These are phyloP conservation scores for Cepaea nemoralis DNA, from an alignment of 1,140 invertebrate species.

Conservation along the genomic window DNA sequence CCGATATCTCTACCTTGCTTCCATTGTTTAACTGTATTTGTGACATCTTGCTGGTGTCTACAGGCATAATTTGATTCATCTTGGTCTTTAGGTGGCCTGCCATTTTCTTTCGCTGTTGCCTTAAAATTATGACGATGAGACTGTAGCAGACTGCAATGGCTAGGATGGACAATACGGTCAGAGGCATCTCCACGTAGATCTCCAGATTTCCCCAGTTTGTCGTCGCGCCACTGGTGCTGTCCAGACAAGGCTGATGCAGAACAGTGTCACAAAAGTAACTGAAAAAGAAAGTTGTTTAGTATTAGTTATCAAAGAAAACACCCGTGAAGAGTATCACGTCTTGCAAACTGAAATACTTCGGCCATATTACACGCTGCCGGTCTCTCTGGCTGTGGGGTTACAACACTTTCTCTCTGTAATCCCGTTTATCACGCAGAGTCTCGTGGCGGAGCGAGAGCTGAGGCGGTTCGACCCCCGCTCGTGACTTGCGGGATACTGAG, in stretches of 20 bases:
- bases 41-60: background rate
- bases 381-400: too few species aligned
- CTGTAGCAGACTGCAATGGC: constrained; percentile 45
- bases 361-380: too few species aligned
- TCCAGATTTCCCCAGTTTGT: constrained; percentile 43
- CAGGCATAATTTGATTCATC: constrained; percentile 30
- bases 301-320: background rate
- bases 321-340: background rate
- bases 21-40: background rate
- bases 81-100: constrained; percentile 28
- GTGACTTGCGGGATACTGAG: too few species aligned
- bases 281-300: background rate
- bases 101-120: constrained; percentile 46
- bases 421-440: too few species aligned
- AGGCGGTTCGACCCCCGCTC: too few species aligned
- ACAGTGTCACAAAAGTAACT: constrained; percentile 25
- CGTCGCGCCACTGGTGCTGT: background rate
- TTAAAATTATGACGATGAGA: constrained; percentile 46
- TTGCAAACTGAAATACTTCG: too few species aligned
- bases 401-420: too few species aligned
- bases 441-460: too few species aligned
- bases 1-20: background rate
- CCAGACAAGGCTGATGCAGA: constrained; percentile 1
- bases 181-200: constrained; percentile 47
- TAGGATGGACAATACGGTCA: constrained; percentile 40